These are phyloP conservation scores for Channallabes apus DNA, from an alignment of 2,797 vertebrate genomes.

Conservation along the genomic window DNA sequence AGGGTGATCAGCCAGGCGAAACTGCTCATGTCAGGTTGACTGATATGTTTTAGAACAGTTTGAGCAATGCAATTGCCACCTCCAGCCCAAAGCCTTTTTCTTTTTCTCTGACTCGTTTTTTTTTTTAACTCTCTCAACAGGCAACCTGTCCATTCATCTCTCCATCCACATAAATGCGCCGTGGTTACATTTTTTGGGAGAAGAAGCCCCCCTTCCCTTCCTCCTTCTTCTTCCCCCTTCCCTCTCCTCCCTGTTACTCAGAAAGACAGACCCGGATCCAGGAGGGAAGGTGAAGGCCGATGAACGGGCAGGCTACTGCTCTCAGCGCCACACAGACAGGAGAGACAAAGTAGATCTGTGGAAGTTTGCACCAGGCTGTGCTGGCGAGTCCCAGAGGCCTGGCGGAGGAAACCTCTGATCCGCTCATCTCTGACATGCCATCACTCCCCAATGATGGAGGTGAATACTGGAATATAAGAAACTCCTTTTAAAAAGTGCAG, in stretches of 20 bases:
- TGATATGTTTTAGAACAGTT: slow-evolving; percentile 60
- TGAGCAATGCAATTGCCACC: slow-evolving; percentile 53
- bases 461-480: slow-evolving; percentile 67
- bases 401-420: slow-evolving; percentile 65
- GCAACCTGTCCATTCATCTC: slow-evolving; percentile 54
- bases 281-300: slow-evolving; percentile 61
- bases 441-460: slow-evolving; percentile 93
- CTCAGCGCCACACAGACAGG: slow-evolving; percentile 54
- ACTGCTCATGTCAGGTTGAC: slow-evolving; percentile 57
- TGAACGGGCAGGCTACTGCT: slow-evolving; percentile 66
- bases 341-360: slow-evolving; percentile 64
- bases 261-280: slow-evolving; percentile 37
- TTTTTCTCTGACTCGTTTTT: slow-evolving; percentile 39
- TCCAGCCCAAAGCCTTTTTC: slow-evolving; percentile 27
- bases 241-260: slow-evolving; percentile 36
- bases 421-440: slow-evolving; percentile 84
- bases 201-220: slow-evolving; percentile 50
- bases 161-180: slow-evolving; percentile 63
- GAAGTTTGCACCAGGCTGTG: slow-evolving; percentile 35
- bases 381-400: slow-evolving; percentile 64
- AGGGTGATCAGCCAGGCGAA: slow-evolving; percentile 48
- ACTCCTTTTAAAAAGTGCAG: background rate
- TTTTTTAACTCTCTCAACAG: slow-evolving; percentile 63
- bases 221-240: slow-evolving; percentile 17
- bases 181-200: slow-evolving; percentile 58